Percentiles rank a stretch among this genome's conserved stretches.
Conservation (phyloP, 2,888 invertebrate species). For the Heteropelma amictum region DNA sequence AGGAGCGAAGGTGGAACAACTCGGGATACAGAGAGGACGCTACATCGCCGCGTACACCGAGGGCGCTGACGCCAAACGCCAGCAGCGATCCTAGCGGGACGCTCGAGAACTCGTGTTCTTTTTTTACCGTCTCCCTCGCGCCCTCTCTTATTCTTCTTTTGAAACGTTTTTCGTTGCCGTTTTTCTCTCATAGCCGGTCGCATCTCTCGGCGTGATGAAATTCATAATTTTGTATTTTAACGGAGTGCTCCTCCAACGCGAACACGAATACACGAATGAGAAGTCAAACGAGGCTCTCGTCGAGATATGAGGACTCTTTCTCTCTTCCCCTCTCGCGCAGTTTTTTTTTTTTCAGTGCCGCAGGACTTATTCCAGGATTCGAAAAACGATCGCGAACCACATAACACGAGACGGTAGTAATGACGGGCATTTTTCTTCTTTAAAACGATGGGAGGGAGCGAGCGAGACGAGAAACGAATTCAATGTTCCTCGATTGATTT, state of each 20-base stretch:
- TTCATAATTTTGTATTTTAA: constrained; percentile 33
- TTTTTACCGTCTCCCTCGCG: not conserved
- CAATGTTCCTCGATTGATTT: too few relatives aligned
- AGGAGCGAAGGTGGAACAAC: not conserved
- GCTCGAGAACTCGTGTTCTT: constrained; percentile 14
- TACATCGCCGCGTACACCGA: not conserved
- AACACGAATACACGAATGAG: constrained; percentile 1
- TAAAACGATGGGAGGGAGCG: too few relatives aligned
- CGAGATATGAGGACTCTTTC: not conserved
- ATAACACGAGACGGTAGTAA: too few relatives aligned
- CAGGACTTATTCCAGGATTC: not conserved
- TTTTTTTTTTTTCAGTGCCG: not conserved
- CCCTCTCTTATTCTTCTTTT: not conserved
- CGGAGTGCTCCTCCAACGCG: constrained; percentile 1
- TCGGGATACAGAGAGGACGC: not conserved
- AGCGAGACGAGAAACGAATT: too few relatives aligned
- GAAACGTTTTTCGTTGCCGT: not conserved
- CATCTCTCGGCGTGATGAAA: constrained; percentile 33
- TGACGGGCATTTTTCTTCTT: too few relatives aligned
- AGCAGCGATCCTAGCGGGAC: constrained; percentile 27
- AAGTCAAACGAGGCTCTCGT: constrained; percentile 37
- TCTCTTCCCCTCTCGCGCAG: not conserved
- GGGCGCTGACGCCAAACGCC: constrained; percentile 16
- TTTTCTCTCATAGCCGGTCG: too few relatives aligned
- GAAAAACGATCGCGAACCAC: not conserved